A percentile compares a stretch with the other conserved stretches of the same genome.
phyloP scores from a whole-genome alignment of 2,888 invertebrate species.

The Pandemis heparana region DNA sequence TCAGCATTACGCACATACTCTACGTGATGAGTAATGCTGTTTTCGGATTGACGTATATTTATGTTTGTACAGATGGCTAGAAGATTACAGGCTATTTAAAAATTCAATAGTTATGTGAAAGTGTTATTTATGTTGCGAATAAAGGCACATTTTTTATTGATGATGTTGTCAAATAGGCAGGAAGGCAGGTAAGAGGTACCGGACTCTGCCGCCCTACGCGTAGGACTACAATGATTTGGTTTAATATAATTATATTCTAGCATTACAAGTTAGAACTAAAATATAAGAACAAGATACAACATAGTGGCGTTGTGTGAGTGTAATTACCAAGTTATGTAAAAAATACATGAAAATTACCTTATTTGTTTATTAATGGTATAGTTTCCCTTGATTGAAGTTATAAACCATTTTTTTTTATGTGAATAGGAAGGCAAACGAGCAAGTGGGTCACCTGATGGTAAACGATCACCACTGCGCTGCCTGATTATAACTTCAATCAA shows the following conservation, averaged over 20 bases:
- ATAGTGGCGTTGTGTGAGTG: too few species aligned
- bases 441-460: too few species aligned
- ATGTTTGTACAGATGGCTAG: constrained; percentile 69
- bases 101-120: constrained; percentile 52
- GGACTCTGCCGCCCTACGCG: neutral
- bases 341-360: too few species aligned
- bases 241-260: neutral
- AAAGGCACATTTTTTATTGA: constrained; percentile 29
- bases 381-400: too few species aligned
- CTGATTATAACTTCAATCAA: too few species aligned
- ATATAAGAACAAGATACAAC: neutral
- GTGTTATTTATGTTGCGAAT: constrained; percentile 38
- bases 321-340: too few species aligned
- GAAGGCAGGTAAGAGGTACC: neutral
- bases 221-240: neutral
- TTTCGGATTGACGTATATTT: constrained; percentile 68
- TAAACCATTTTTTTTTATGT: too few species aligned
- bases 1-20: constrained; percentile 53
- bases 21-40: constrained; percentile 62
- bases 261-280: neutral
- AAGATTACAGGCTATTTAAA: constrained; percentile 69
- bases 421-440: too few species aligned
- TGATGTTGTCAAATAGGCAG: constrained; percentile 13
- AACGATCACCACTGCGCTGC: too few species aligned
- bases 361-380: too few species aligned